phyloP scores from a whole-genome alignment of 2,113 vertebrate species.

The Hirundichthys speculiger region DNA sequence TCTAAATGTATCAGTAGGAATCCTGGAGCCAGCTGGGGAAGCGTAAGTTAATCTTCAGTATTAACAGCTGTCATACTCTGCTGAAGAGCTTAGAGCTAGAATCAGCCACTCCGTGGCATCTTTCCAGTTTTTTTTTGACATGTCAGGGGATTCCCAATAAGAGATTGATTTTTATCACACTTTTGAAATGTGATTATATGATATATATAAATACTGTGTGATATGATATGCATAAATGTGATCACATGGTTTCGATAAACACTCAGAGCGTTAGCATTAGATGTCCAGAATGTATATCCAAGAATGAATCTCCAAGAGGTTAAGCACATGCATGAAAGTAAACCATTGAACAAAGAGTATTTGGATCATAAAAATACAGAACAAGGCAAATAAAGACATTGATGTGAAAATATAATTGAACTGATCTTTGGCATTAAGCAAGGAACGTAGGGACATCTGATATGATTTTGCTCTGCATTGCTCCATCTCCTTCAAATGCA shows the following conservation, averaged over 20 bases:
- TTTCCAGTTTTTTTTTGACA: slow-evolving; percentile 28
- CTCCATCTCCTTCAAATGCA: too few relatives aligned
- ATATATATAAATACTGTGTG: too few relatives aligned
- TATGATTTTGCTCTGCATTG: too few relatives aligned
- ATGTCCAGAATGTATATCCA: not conserved
- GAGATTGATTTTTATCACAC: slow-evolving; percentile 12
- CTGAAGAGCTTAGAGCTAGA: slow-evolving; percentile 21
- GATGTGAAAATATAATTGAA: not conserved
- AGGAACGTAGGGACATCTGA: too few relatives aligned
- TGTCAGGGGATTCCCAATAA: slow-evolving; percentile 26
- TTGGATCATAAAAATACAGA: too few relatives aligned
- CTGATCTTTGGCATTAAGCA: not conserved
- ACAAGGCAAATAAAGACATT: too few relatives aligned
- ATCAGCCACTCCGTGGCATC: slow-evolving; percentile 33
- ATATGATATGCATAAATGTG: too few relatives aligned
- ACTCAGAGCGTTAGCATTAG: not conserved
- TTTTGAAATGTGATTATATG: slow-evolving; percentile 22
- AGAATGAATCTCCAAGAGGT: not conserved
- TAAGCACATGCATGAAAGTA: not conserved
- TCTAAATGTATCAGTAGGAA: slow-evolving; percentile 39
- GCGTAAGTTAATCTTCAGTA: slow-evolving; percentile 51
- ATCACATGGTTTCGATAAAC: not conserved
- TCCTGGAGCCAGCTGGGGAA: slow-evolving; percentile 36
- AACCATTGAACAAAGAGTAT: not conserved
- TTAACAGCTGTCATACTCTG: slow-evolving; percentile 39